Base-by-base conservation (phyloP, 2,797 vertebrate genomes). In the Morelia viridis region DNA sequence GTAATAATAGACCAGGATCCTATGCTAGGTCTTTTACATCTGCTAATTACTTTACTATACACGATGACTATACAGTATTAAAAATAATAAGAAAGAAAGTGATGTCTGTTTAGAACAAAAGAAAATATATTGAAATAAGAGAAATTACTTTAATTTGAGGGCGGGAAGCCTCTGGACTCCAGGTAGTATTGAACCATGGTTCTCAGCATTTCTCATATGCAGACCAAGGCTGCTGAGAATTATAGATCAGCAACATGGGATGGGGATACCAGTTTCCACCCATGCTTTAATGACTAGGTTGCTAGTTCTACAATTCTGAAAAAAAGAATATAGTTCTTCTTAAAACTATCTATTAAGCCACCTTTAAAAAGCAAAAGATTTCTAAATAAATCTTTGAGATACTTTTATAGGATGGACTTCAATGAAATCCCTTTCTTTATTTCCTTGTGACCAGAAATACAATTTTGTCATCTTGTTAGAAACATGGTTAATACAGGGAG, bases 321-420 rank as follows among this genome's bases (percentile, higher is more conserved):
- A 92, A 94, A 94, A 26, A 65, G n/a, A 6, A 22, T 53, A 58
- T 8, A 53, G 15, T 57, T 31, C 35, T 41, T 84, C 12, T 62
- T 57, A 92, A 87, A 94, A 94, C 91, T 0, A 90, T 88, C 68
- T 76, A 85, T 24, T 88, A 83, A 60, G 53, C 83, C 93, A 89
- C 50, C 92, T 87, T 53, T 50, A 68, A 91, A 91, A 91, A 91
- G 28, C 46, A 83, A 35, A 53, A 60, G 85, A 64, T 50, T 85
- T 61, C 11, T 58, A 92, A 85, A 84, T 31, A 89, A 26, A 64
- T 24, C 41, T 89, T n/a, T 89, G 17, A 68, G 62, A 89, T 46
- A 19, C 24, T 50, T 86, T 8, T 12, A 1, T 12, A 6, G 50
- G 71, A 65, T 65, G 41, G 35, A 53, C 9, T 26, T 89, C 50